phyloP scores from a whole-genome alignment of 2,797 vertebrate species.

The Uromys caudimaculatus region DNA sequence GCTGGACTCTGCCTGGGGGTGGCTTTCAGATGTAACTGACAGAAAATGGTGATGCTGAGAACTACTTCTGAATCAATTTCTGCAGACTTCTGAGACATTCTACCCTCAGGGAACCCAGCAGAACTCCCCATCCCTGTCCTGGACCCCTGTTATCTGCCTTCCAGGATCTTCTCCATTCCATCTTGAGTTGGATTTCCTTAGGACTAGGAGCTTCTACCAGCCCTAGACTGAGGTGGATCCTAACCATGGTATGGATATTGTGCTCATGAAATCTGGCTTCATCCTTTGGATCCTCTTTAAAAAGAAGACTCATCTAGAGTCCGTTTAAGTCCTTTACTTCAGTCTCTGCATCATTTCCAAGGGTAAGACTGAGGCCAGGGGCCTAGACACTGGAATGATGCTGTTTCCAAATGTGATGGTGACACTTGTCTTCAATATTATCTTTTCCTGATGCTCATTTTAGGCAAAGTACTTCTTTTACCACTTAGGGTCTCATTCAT shows the following conservation, averaged over 20 bases:
- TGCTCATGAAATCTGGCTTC: background rate
- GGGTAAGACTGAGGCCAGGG: background rate
- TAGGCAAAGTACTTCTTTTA: background rate
- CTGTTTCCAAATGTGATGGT: background rate
- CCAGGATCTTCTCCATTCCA: background rate
- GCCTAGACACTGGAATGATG: background rate
- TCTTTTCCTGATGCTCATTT: background rate
- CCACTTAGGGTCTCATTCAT: background rate
- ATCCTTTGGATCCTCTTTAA: background rate
- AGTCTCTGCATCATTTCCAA: background rate
- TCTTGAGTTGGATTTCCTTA: background rate
- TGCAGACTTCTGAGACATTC: background rate
- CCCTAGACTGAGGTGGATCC: background rate
- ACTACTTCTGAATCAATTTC: background rate
- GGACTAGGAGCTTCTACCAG: background rate
- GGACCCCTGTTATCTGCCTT: background rate
- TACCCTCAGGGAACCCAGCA: background rate
- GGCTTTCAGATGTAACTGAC: conserved; percentile 35
- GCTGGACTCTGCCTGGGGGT: background rate
- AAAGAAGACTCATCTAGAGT: background rate
- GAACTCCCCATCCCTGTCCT: background rate
- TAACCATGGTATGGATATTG: background rate
- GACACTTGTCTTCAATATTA: background rate
- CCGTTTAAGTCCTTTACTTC: background rate
- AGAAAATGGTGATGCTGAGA: background rate